Evolutionary conservation across 2,888 invertebrate species (phyloP), one percentile per base, ranked within the genome.

Genomic region (Parapristionchus giblindavisi): DNA sequence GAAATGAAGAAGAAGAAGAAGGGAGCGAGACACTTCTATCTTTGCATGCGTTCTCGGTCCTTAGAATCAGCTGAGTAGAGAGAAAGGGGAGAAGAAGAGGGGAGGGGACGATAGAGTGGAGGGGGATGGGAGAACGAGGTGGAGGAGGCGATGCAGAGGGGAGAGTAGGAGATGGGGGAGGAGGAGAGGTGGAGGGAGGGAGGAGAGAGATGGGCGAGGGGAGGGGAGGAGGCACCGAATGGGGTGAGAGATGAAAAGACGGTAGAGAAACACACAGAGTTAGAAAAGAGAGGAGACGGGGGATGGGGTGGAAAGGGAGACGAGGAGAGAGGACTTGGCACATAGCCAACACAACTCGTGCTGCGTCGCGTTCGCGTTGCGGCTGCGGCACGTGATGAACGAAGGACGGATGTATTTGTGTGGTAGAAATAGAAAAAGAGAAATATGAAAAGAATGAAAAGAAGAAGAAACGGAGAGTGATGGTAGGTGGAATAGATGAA

Each of bases 401-500:
- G 58, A 27, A 58, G 27, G 24, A 24, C 17, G 21, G 14, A 48
- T 14, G 14, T 14, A 48, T 11, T 17, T 24, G 58, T 11, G 58
- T 24, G 58, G 11, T 14, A 51, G 11, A 24, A 17, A 58, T 24
- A 11, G 11, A 58, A 14, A 56, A 32, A 58, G 56, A 71, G 36
- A 71, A 51, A 29, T 71, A 71, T 40, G 58, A 43, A 71, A 32
- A 71, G 27, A 71, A 58, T 58, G 27, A 40, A 43, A 54, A 58
- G 58, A 58, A 43, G 58, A 43, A 71, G 71, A 58, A 43, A 71
- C 38, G n/a, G 34, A 34, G 71, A 48, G 68, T 68, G 63, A 65
- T 27, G 63, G 43, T 17, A 27, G 61, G 61, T 27, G 43, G 68
- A 68, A 52, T 52, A 52, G 34, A 52, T 52, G 34, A 38, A n/a